Percentiles rank a stretch among this genome's conserved stretches.
phyloP scores from a whole-genome alignment of 2,797 vertebrate species.

The Hippocampus kuda region DNA sequence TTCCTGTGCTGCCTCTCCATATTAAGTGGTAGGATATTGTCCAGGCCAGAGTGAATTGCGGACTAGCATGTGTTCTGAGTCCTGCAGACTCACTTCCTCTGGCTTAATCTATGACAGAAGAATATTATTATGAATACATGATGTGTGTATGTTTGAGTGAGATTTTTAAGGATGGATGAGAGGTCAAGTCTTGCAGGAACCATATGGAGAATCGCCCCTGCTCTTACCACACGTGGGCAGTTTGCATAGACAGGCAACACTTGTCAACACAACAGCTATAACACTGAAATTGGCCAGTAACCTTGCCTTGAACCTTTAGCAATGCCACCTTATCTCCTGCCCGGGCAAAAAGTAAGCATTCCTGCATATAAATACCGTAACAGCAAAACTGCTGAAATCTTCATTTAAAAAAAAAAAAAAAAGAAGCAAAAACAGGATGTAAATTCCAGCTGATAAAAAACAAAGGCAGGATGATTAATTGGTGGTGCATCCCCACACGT shows the following conservation, averaged over 20 bases:
- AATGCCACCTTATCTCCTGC: slow-evolving; percentile 28
- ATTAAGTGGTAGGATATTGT: slow-evolving; percentile 52
- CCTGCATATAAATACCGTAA: slow-evolving; percentile 14
- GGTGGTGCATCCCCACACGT: slow-evolving; percentile 18
- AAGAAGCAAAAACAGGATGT: slow-evolving; percentile 53
- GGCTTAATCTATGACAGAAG: slow-evolving; percentile 48
- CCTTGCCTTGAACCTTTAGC: slow-evolving; percentile 45
- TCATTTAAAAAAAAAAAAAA: slow-evolving; percentile 12
- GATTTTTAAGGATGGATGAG: slow-evolving; percentile 19
- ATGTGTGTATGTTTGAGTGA: background rate
- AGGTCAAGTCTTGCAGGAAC: slow-evolving; percentile 57
- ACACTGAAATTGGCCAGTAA: slow-evolving; percentile 25
- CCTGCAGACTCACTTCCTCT: slow-evolving; percentile 52
- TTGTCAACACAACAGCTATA: slow-evolving; percentile 65
- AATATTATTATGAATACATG: slow-evolving; percentile 16
- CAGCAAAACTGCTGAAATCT: background rate
- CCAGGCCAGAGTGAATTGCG: slow-evolving; percentile 43
- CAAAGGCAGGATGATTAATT: slow-evolving; percentile 13
- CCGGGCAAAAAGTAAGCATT: slow-evolving; percentile 15
- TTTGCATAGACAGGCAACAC: slow-evolving; percentile 47
- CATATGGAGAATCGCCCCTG: slow-evolving; percentile 58
- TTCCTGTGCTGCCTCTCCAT: slow-evolving; percentile 45
- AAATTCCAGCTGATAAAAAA: slow-evolving; percentile 19
- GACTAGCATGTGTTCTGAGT: slow-evolving; percentile 35
- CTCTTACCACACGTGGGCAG: slow-evolving; percentile 16